Base-by-base conservation (phyloP, 2,113 vertebrate genomes). In the Eurypyga helias region DNA sequence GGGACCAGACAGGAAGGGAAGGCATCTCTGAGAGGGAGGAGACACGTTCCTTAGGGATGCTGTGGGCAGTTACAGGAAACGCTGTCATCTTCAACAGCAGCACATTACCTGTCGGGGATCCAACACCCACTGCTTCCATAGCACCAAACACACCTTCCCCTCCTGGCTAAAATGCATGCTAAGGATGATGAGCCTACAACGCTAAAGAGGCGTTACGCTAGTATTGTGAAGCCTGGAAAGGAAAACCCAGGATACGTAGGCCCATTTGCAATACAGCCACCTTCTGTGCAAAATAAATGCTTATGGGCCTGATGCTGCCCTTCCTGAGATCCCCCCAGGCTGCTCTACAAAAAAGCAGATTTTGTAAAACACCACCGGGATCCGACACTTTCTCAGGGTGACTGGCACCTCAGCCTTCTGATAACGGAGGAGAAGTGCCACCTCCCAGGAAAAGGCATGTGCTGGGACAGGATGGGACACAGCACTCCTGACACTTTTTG, bases 81-180 rank as follows among this genome's bases (percentile, higher is more conserved):
- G 54, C 55, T 51, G 73, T 86, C 82, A 51, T 64, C 57, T 49
- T 11, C 69, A 28, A 23, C 83, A 80, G 78, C 87, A 87, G 78
- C 5, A 3, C 77, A 7, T 20, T 67, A 71, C 88, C 90, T 36
- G 4, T 17, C 65, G 55, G 67, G 45, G 71, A 77, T 83, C 67
- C 5, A 4, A 92, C 88, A 89, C 72, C 86, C 90, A 79, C 90
- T 28, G 76, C 69, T 94, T 76, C 96, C 86, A 81, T 48, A 46
- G 54, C 52, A 29, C 43, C 64, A 29, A 64, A 78, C 0, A 2
- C 48, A 81, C 57, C 83, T 81, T 48, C 23, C 46, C 80, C 72
- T 83, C 33, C 72, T 28, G 33, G 93, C 64, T 41, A 41, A 41
- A 41, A 41, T 41, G 41, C 41, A 41, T 10, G 41, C 12, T 41